phyloP scores from a whole-genome alignment of 2,888 invertebrate species.

The Cryptocheilus praepositus region DNA sequence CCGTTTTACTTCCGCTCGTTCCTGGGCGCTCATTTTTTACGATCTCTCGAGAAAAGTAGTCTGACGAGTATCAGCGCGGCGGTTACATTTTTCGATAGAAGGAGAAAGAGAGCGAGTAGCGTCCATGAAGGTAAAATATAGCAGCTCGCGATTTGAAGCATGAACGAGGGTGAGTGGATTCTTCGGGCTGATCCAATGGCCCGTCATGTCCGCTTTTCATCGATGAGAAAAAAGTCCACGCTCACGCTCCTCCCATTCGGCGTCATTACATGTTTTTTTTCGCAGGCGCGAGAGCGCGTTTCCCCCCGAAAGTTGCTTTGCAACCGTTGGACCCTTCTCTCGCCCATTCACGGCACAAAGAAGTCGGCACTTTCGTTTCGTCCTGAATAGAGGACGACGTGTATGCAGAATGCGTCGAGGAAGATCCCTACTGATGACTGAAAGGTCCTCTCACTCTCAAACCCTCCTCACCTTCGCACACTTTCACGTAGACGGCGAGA shows the following conservation, averaged over 20 bases:
- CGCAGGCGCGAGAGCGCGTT: not conserved
- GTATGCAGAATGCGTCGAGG: slow-evolving; percentile 33
- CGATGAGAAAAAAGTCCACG: not conserved
- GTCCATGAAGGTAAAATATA: no score
- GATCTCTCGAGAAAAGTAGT: no score
- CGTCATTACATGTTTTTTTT: not conserved
- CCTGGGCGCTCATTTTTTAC: no score
- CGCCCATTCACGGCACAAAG: slow-evolving; percentile 21
- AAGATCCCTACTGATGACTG: slow-evolving; percentile 26
- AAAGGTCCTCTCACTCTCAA: slow-evolving; percentile 11
- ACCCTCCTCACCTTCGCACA: not conserved
- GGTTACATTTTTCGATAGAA: no score
- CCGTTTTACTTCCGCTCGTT: no score
- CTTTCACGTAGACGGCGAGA: not conserved
- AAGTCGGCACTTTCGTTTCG: slow-evolving; percentile 21
- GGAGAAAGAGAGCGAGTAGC: no score
- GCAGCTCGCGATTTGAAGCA: no score
- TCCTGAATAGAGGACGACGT: slow-evolving; percentile 24
- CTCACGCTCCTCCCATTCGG: not conserved
- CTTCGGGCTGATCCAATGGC: no score
- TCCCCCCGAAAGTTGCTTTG: slow-evolving; percentile 14
- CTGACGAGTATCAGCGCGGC: no score
- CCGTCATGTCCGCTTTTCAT: no score
- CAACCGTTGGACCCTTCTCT: not conserved
- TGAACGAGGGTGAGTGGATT: no score